Percentiles rank a stretch among this genome's conserved stretches.
Conservation (phyloP, 2,113 vertebrate species). For the Pyrgilauda ruficollis region DNA sequence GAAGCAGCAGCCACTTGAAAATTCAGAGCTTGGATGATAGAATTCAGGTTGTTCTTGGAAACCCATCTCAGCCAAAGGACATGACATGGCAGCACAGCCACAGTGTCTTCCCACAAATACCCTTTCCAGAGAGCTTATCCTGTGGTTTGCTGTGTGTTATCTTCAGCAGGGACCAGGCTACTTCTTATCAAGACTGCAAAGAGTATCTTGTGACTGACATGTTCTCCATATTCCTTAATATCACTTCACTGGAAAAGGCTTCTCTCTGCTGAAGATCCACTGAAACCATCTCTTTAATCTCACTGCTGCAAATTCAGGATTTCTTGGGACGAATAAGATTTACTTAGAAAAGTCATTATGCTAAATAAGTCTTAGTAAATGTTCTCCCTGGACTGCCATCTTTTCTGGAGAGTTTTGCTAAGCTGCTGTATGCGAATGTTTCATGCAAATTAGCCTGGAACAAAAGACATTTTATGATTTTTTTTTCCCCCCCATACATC, state of each 20-base stretch:
- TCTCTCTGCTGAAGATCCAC: neutral
- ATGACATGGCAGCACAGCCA: neutral
- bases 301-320: conserved; percentile 24
- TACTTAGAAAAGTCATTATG: conserved; percentile 55
- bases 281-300: neutral
- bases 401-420: conserved; percentile 31
- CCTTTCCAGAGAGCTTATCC: neutral
- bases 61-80: neutral
- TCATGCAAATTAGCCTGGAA: neutral
- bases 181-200: neutral
- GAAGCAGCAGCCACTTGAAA: neutral
- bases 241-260: neutral
- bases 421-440: neutral
- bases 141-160: neutral
- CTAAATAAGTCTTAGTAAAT: conserved; percentile 38
- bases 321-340: conserved; percentile 52
- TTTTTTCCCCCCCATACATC: neutral
- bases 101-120: neutral
- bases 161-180: neutral
- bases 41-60: conserved; percentile 1
- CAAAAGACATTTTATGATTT: neutral
- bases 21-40: neutral
- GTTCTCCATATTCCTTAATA: neutral
- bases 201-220: neutral
- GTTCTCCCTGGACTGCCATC: conserved; percentile 3